Evolutionary conservation across 2,113 vertebrate genomes (phyloP).

Genomic region (Perca schrenkii): DNA sequence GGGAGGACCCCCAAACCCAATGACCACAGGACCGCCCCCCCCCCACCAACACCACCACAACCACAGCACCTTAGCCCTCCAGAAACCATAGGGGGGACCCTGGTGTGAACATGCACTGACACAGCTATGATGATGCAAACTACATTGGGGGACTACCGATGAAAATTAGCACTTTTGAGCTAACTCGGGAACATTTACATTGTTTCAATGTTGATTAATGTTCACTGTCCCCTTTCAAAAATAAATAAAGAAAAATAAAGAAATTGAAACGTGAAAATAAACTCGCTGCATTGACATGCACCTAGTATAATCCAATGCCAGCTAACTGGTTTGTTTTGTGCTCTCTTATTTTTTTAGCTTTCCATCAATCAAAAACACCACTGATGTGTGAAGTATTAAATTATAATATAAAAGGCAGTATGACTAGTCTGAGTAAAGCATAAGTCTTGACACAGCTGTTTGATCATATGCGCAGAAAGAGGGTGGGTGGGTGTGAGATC

Average conservation of each 20-base stretch:
- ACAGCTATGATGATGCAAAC: neutral
- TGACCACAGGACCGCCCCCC: too few relatives aligned
- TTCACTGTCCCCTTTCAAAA: too few relatives aligned
- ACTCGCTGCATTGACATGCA: neutral
- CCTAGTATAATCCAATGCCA: neutral
- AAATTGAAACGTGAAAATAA: constrained; percentile 10
- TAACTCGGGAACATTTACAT: too few relatives aligned
- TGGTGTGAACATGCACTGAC: neutral
- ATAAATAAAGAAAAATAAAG: too few relatives aligned
- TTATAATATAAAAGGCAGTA: constrained; percentile 39
- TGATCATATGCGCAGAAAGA: constrained; percentile 35
- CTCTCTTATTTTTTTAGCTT: neutral
- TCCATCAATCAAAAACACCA: constrained; percentile 9
- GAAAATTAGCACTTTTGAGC: too few relatives aligned
- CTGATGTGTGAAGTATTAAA: neutral
- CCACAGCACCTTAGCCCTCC: too few relatives aligned
- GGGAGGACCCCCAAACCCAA: too few relatives aligned
- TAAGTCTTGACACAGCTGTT: constrained; percentile 41
- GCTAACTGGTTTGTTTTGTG: constrained; percentile 8
- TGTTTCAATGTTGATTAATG: too few relatives aligned
- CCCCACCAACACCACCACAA: too few relatives aligned
- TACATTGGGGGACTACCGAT: too few relatives aligned
- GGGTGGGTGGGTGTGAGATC: constrained; percentile 43
- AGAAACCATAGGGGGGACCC: too few relatives aligned
- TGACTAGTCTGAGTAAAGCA: constrained; percentile 58